These are phyloP conservation scores for Harpagifer antarcticus DNA, from an alignment of 2,797 vertebrate genomes.

Conservation along the genomic window DNA sequence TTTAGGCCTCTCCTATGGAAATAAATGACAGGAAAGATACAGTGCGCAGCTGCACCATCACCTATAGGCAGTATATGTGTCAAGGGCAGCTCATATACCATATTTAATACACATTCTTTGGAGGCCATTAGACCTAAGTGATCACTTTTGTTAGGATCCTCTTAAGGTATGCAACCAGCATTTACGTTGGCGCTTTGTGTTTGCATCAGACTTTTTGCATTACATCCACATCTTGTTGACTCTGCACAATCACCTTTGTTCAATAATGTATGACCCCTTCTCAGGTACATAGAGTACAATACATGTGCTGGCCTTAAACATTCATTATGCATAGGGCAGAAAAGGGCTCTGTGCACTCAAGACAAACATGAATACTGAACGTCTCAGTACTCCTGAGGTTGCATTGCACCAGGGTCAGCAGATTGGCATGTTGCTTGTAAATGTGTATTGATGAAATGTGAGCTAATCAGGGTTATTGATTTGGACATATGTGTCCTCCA, in stretches of 20 bases:
- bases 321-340: slow-evolving; percentile 42
- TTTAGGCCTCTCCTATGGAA: slow-evolving; percentile 24
- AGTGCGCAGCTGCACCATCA: slow-evolving; percentile 3
- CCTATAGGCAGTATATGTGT: slow-evolving; percentile 2
- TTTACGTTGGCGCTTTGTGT: slow-evolving; percentile 11
- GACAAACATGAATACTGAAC: slow-evolving; percentile 21
- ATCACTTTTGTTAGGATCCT: not conserved
- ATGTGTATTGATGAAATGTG: slow-evolving; percentile 67
- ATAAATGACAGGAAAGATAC: not conserved
- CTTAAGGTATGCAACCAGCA: not conserved
- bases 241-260: slow-evolving; percentile 36
- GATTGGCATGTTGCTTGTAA: slow-evolving; percentile 61
- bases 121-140: slow-evolving; percentile 10
- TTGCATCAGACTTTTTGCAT: slow-evolving; percentile 32
- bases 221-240: slow-evolving; percentile 34
- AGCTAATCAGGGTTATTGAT: slow-evolving; percentile 76
- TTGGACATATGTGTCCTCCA: slow-evolving; percentile 51
- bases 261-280: slow-evolving; percentile 52
- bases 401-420: slow-evolving; percentile 50
- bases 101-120: not conserved
- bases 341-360: slow-evolving; percentile 11
- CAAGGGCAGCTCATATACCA: not conserved
- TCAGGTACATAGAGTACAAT: slow-evolving; percentile 11
- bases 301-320: slow-evolving; percentile 24
- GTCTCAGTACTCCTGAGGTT: slow-evolving; percentile 34